Evolutionary conservation across 2,797 vertebrate species (phyloP), one percentile per base, ranked within the genome.

Genomic region (Hybognathus amarus): DNA sequence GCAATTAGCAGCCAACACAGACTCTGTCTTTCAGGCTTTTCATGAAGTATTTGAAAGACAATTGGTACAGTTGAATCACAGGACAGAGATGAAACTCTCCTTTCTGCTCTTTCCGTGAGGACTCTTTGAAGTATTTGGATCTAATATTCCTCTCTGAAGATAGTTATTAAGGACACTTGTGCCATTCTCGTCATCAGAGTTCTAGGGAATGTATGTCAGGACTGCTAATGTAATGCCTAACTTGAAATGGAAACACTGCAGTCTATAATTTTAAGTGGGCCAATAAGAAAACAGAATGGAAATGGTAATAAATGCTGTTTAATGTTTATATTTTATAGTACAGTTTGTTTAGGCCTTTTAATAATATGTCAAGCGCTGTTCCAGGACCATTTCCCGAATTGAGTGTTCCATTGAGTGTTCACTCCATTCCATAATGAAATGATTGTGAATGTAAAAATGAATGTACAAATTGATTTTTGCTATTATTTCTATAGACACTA

Each of bases 1-100:
- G 80, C 84, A 87, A 86, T 86, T 86, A 86, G 70, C 73, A 81
- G 81, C 84, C 67, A 70, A 50, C 74, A 80, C 78, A 68, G 66
- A 38, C 64, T 85, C 61, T 70, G 56, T 85, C 75, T 83, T 85
- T 80, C 80, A 73, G 67, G 81, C 84, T 85, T 79, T 85, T 85
- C 66, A 83, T 68, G 20, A 68, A 77, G 71, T 36, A 50, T 85
- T 67, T 80, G 81, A 83, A 74, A 82, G 84, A 83, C 80, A 83
- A 77, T 73, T 67, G 20, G 24, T 70, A 38, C 9, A 67, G 71
- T 20, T 59, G 47, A 85, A 83, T 77, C 85, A 61, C 78, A 78
- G 50, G 66, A 83, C 45, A 20, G 50, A 59, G n/a, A 77, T 83
- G 33, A 73, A 80, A 52, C 45, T 54, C 64, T 42, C 59, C 74